Base-by-base conservation (phyloP, 2,113 vertebrate species). In the Charina bottae region DNA sequence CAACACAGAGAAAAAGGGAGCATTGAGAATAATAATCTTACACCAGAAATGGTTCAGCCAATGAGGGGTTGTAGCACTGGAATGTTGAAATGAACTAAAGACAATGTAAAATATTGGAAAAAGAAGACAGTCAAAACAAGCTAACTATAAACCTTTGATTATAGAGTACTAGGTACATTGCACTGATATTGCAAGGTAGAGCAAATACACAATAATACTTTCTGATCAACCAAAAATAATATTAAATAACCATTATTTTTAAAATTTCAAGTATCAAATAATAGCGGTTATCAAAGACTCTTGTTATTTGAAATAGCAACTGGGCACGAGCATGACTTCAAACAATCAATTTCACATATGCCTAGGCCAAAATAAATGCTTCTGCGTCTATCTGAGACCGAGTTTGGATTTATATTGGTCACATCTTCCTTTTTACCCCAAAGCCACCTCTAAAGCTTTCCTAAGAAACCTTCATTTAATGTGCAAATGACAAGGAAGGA, bases 11-110 rank as follows among this genome's bases (percentile, higher is more conserved):
- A 94, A 97, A 97, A 94, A 95, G 42, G 15, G 46, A 95, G 95
- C 94, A 97, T 98, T 98, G 97, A 90, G 93, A 95, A 92, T 95
- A 98, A 97, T 97, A 98, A 99, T 98, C 99, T 99, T 98, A 96
- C 97, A 97, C 97, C 96, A 94, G 98, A 96, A 96, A 98, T 96
- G 96, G 96, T 96, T 98, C 98, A 99, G 98, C 97, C 98, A 98
- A 97, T 98, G 96, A 98, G 97, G 11, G 94, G 98, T 93, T 96
- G 98, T 95, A 98, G 98, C 96, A 98, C 97, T 96, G 98, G 98
- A 98, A 97, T 96, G 97, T 96, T 98, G 97, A 97, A 98, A 96
- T 95, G 97, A 95, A 97, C 98, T 98, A 97, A 96, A 90, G 97
- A 97, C 97, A 98, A 97, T 46, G 93, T 94, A 96, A 95, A 92